Conservation (phyloP, 2,113 vertebrate species). For the Bufo bufo region DNA sequence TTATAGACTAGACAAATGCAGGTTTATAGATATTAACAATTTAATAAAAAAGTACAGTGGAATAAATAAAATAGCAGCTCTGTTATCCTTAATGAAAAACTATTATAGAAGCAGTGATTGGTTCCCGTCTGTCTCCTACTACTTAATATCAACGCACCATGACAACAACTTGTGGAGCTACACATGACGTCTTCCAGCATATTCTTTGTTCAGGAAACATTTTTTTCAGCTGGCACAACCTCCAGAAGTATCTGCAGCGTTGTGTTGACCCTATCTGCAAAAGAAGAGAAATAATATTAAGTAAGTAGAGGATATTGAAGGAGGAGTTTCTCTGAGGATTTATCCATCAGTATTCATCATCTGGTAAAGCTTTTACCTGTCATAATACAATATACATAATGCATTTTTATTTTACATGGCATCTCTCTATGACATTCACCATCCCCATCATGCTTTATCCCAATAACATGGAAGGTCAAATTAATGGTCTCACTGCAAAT, state of each 20-base stretch:
- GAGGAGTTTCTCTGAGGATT: constrained; percentile 41
- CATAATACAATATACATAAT: constrained; percentile 56
- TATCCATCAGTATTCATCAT: constrained; percentile 48
- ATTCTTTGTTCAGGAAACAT: constrained; percentile 15
- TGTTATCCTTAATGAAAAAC: not conserved
- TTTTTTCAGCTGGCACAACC: constrained; percentile 82
- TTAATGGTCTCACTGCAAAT: constrained; percentile 47
- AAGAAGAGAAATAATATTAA: constrained; percentile 60
- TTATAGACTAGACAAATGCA: not conserved
- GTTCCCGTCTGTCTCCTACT: not conserved
- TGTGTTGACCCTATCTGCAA: constrained; percentile 80
- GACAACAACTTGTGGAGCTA: not conserved
- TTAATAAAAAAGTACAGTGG: not conserved
- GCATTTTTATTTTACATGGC: constrained; percentile 53
- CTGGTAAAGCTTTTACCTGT: constrained; percentile 22
- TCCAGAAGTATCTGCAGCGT: constrained; percentile 88
- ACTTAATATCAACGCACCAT: not conserved
- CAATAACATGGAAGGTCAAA: constrained; percentile 56
- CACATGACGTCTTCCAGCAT: not conserved
- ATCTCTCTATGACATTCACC: constrained; percentile 29
- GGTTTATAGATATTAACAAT: not conserved
- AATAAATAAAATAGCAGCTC: constrained; percentile 21
- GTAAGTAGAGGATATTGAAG: constrained; percentile 51
- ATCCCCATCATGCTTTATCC: constrained; percentile 36
- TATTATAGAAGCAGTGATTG: not conserved